phyloP scores from a whole-genome alignment of 2,888 invertebrate species.

The Heliconius sara region DNA sequence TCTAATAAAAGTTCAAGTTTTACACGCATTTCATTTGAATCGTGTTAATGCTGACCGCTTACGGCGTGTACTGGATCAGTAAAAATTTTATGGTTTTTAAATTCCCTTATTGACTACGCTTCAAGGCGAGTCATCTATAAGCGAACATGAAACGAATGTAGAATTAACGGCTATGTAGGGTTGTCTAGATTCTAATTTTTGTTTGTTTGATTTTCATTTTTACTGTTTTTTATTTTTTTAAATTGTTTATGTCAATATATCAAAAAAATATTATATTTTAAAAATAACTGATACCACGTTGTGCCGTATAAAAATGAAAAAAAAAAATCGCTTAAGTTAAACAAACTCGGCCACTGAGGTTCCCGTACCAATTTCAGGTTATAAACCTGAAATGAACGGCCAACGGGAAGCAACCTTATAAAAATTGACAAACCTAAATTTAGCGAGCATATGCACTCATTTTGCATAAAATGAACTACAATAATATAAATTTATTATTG shows the following conservation, averaged over 20 bases:
- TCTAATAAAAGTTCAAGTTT: not conserved
- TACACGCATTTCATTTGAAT: not conserved
- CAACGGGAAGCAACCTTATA: too few relatives aligned
- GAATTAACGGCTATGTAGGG: constrained; percentile 27
- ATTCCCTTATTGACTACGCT: constrained; percentile 37
- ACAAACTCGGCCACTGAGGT: too few relatives aligned
- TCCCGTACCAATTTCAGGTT: too few relatives aligned
- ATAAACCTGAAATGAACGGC: too few relatives aligned
- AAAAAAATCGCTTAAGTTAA: too few relatives aligned
- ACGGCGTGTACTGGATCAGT: constrained; percentile 15
- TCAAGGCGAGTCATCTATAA: constrained; percentile 23
- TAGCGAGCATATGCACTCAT: too few relatives aligned
- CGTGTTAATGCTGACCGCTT: constrained; percentile 21
- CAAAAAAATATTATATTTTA: not conserved
- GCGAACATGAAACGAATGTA: constrained; percentile 21
- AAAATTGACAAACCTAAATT: too few relatives aligned
- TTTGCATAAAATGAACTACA: too few relatives aligned
- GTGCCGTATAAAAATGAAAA: too few relatives aligned
- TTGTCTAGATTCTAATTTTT: constrained; percentile 1
- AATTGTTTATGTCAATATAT: not conserved
- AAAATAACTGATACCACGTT: too few relatives aligned
- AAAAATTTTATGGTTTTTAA: constrained; percentile 32
- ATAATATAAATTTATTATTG: too few relatives aligned
- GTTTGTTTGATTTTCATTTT: not conserved
- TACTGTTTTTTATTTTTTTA: not conserved